Evolutionary conservation across 1,140 invertebrate species (phyloP).

Genomic region (Anadara kagoshimensis): DNA sequence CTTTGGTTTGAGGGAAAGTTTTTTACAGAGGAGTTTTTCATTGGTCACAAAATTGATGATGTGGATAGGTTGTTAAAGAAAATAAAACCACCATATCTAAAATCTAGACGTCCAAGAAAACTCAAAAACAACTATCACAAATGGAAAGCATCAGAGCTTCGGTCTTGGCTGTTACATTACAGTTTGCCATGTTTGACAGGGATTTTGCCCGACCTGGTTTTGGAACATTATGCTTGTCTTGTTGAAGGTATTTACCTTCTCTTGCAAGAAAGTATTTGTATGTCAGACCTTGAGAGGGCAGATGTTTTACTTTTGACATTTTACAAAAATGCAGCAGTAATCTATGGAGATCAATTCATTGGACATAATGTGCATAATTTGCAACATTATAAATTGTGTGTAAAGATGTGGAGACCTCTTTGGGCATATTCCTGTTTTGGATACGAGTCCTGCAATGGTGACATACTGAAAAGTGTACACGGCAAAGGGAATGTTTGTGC

Average conservation of each 20-base stretch:
- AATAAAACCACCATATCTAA: slow-evolving; percentile 21
- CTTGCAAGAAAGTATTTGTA: background rate
- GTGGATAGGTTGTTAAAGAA: slow-evolving; percentile 19
- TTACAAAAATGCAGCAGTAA: slow-evolving; percentile 7
- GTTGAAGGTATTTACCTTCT: slow-evolving; percentile 14
- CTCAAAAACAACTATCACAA: slow-evolving; percentile 19
- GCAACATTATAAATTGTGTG: slow-evolving; percentile 10
- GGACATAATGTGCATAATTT: slow-evolving; percentile 30
- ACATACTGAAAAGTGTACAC: slow-evolving; percentile 23
- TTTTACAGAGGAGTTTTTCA: slow-evolving; percentile 6
- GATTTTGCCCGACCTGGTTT: slow-evolving; percentile 18
- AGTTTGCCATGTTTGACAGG: slow-evolving; percentile 16
- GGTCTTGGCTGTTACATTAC: slow-evolving; percentile 31
- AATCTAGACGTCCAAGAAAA: slow-evolving; percentile 18
- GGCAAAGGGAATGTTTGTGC: slow-evolving; percentile 25
- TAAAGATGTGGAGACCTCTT: slow-evolving; percentile 11
- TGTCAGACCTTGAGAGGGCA: slow-evolving; percentile 3
- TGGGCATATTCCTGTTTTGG: slow-evolving; percentile 23
- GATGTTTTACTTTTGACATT: slow-evolving; percentile 11
- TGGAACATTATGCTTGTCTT: slow-evolving; percentile 20
- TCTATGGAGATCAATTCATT: slow-evolving; percentile 5
- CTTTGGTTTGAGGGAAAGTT: slow-evolving; percentile 5
- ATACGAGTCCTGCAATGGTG: slow-evolving; percentile 23
- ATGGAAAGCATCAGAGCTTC: slow-evolving; percentile 25
- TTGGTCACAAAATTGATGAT: slow-evolving; percentile 19